Conservation (phyloP, 1,140 invertebrate species). For the Caerostris darwini region DNA sequence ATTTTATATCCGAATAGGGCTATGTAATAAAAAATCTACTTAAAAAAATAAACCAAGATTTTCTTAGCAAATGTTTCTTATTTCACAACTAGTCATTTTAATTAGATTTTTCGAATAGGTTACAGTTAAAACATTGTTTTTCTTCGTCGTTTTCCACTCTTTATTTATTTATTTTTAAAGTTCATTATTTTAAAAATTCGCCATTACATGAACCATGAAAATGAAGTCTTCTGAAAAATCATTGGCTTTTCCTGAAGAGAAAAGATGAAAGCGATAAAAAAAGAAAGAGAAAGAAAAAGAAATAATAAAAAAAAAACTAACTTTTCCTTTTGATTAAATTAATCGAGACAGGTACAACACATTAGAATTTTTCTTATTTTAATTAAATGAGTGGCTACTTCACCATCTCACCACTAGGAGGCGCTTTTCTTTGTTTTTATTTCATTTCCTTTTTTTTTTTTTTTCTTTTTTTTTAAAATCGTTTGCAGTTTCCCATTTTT, state of each 20-base stretch:
- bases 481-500: conserved; percentile 17
- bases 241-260: conserved; percentile 35
- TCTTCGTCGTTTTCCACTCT: neutral
- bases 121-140: conserved; percentile 18
- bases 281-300: neutral
- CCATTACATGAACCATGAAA: neutral
- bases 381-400: conserved; percentile 67
- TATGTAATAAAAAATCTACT: neutral
- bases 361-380: conserved; percentile 63
- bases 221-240: conserved; percentile 58
- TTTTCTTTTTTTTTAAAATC: neutral
- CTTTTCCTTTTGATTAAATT: conserved; percentile 64
- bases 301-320: conserved; percentile 10
- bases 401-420: neutral
- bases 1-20: neutral
- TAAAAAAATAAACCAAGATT: neutral
- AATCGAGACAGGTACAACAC: conserved; percentile 55
- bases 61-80: conserved; percentile 24
- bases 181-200: conserved; percentile 58
- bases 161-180: neutral
- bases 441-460: conserved; percentile 11
- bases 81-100: conserved; percentile 35
- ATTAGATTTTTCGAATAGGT: conserved; percentile 47
- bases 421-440: conserved; percentile 16
- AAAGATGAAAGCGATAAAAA: conserved; percentile 30